Percentiles rank a stretch among this genome's conserved stretches.
These are phyloP conservation scores for Dolichallabes microphthalmus DNA, from an alignment of 2,113 vertebrate species.

Conservation along the genomic window DNA sequence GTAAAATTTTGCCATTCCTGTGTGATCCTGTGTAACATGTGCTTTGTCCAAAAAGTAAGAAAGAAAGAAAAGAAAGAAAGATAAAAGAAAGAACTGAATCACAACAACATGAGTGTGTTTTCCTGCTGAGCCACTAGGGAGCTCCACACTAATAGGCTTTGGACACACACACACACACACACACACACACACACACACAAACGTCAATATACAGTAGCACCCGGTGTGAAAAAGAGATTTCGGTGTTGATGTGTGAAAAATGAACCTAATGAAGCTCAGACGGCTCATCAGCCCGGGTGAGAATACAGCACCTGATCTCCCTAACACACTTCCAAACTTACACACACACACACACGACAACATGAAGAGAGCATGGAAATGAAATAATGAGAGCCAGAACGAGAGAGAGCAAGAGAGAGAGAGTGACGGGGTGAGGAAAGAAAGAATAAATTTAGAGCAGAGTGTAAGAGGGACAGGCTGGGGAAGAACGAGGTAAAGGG, in stretches of 20 bases:
- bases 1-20: no score
- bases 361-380: neutral
- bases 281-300: constrained; percentile 40
- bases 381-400: neutral
- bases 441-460: neutral
- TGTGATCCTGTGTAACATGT: no score
- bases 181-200: constrained; percentile 28
- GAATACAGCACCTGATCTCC: constrained; percentile 51
- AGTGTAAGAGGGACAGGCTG: constrained; percentile 13
- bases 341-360: neutral
- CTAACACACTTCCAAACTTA: constrained; percentile 17
- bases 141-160: constrained; percentile 9
- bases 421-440: neutral
- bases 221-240: constrained; percentile 30
- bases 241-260: constrained; percentile 45
- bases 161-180: constrained; percentile 20
- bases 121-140: constrained; percentile 32
- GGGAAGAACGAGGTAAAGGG: constrained; percentile 21
- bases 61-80: neutral
- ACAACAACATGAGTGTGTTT: neutral
- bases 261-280: constrained; percentile 42
- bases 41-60: neutral
- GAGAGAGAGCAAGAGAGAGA: neutral
- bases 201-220: constrained; percentile 3
- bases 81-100: neutral